Base-by-base conservation (phyloP, 2,888 invertebrate species). In the Tetropium fuscum region DNA sequence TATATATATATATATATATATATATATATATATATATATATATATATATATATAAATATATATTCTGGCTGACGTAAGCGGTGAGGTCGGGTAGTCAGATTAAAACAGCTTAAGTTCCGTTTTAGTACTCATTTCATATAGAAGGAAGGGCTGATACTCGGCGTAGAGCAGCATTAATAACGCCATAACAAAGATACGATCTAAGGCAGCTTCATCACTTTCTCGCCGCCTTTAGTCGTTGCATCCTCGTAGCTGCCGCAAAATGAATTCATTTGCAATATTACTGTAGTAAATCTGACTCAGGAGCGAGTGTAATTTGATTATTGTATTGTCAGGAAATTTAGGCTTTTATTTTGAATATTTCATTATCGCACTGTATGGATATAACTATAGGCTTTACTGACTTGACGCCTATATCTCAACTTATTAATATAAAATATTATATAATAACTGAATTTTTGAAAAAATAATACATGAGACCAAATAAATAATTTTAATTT, bases 61-160 rank as follows among this genome's bases (percentile, higher is more conserved):
- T 47, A 55, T 65, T 69, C 53, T 34, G 60, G 53, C 63, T 65
- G 66, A 66, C 64, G 67, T 63, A 68, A 67, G 63, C 63, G 67
- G 63, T 61, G 62, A 60, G 63, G 68, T 62, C 61, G 67, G 60
- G 58, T 49, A 53, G 63, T 59, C 58, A 70, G 69, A 72, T 71
- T 70, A 69, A 69, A 72, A 69, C 69, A 65, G 72, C 72, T 72
- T 69, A 71, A 64, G 69, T 66, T 65, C 66, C 66, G 66, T 70
- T 68, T 67, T 69, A 72, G 69, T 72, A 62, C 65, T 69, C 70
- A 69, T 70, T 70, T 68, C 67, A 65, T 68, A 69, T 60, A 64
- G 64, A 63, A n/a, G n/a, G n/a, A n/a, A 63, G 62, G 59, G 63
- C 60, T 58, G 53, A 57, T 60, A 53, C 53, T 63, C 55, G 38